phyloP scores from a whole-genome alignment of 2,888 invertebrate genomes.

The Tenthredo scrophulariae region DNA sequence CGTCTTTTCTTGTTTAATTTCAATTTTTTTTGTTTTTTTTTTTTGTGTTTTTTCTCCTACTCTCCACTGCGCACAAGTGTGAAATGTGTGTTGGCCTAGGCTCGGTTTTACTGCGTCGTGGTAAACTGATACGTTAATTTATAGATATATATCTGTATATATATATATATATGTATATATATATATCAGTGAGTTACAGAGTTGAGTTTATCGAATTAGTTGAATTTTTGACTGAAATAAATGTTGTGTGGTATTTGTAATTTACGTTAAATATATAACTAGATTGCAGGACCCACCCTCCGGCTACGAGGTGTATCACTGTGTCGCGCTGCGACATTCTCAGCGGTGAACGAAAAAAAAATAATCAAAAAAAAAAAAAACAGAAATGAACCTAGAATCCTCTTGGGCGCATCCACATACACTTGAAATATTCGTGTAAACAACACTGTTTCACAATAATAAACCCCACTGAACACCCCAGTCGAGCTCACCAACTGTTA shows the following conservation, averaged over 20 bases:
- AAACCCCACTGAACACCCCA: neutral
- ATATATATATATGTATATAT: too few relatives aligned
- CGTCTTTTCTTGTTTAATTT: neutral
- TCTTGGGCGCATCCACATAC: conserved; percentile 12
- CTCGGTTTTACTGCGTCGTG: conserved; percentile 21
- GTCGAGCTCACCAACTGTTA: neutral
- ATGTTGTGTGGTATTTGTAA: neutral
- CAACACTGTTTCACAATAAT: conserved; percentile 19
- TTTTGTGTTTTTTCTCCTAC: neutral
- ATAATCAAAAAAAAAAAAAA: too few relatives aligned
- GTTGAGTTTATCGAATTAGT: neutral
- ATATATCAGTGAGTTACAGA: neutral
- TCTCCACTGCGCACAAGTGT: conserved; percentile 32
- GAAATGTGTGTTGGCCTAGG: conserved; percentile 20
- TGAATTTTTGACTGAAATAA: neutral
- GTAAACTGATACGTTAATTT: neutral
- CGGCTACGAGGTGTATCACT: conserved; percentile 95
- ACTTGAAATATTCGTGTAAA: conserved; percentile 32
- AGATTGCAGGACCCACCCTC: conserved; percentile 88
- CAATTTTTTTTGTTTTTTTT: neutral
- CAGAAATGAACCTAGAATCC: neutral
- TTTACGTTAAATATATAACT: conserved; percentile 47
- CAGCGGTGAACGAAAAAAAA: conserved; percentile 33
- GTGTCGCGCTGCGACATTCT: conserved; percentile 90
- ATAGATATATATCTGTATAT: too few relatives aligned